A percentile compares a stretch with the other conserved stretches of the same genome.
Conservation (phyloP, 2,797 vertebrate genomes). For the Scomberomorus guttatus region DNA sequence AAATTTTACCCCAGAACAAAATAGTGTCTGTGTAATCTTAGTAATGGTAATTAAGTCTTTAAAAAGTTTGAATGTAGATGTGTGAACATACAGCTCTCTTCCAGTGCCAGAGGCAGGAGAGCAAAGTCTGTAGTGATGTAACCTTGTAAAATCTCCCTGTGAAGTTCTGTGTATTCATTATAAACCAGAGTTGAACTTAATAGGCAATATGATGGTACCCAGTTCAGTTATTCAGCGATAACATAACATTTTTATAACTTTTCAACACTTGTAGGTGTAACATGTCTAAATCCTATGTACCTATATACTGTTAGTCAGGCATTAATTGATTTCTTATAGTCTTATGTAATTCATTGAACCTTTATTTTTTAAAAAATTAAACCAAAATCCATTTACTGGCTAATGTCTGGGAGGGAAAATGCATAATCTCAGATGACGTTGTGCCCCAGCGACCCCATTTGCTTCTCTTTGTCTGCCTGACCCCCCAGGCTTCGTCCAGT, state of each 20-base stretch:
- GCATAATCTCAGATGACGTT: constrained; percentile 13
- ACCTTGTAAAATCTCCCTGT: constrained; percentile 14
- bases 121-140: constrained; percentile 28
- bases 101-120: constrained; percentile 17
- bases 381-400: neutral
- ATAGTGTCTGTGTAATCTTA: constrained; percentile 2
- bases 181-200: constrained; percentile 1
- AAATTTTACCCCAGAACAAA: constrained; percentile 9
- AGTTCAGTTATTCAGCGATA: neutral
- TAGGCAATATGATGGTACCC: constrained; percentile 1
- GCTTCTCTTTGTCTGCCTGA: constrained; percentile 37
- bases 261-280: constrained; percentile 1
- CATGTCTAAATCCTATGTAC: neutral
- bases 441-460: neutral
- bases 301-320: neutral
- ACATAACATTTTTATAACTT: neutral
- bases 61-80: constrained; percentile 36
- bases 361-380: neutral
- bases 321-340: neutral
- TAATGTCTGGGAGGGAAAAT: neutral
- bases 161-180: constrained; percentile 10
- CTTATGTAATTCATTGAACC: neutral
- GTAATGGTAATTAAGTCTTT: constrained; percentile 31
- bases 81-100: constrained; percentile 30
- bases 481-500: constrained; percentile 23